Base-by-base conservation (phyloP, 1,140 invertebrate genomes). In the Venustaconcha ellipsiformis region DNA sequence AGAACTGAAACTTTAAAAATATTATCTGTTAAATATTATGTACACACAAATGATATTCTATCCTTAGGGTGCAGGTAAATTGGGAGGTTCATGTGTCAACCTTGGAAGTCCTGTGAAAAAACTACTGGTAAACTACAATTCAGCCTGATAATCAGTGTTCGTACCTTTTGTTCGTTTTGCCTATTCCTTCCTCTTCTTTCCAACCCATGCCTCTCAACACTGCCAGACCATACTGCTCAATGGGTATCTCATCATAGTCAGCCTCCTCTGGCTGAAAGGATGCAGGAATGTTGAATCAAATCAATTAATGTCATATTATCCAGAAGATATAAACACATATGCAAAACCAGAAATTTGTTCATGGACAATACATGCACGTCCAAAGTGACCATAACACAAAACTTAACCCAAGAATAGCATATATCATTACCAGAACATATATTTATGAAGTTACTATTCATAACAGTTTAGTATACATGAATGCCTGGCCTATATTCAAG, bases 131-230 rank as follows among this genome's bases (percentile, higher is more conserved):
- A 37, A 37, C 8, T 37, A 37, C 8, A 37, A 37, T 37, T 37
- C 37, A 37, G 8, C 37, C 37, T 37, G 37, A 37, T 37, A 37
- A 37, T 37, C 37, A 37, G 37, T 5, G 37, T 37, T 37, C 37
- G 2, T 37, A 37, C 37, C 6, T 37, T 92, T 91, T 92, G 80
- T 90, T 90, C 88, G 92, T 92, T 74, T 86, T 87, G 1, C 92
- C 94, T 86, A 93, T 94, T 81, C 92, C 95, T 92, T 93, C 93
- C 56, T 91, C 93, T 78, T 94, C 92, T 80, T 93, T 93, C 96
- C 96, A 99, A 1, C 97, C 97, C 97, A 99, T 99, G 57, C 97
- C 97, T 83, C 96, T 90, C 18, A 99, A 90, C 94, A 98, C 95
- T 11, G 97, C 97, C 82, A 96, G 79, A 13, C 97, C 97, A 94